These are phyloP conservation scores for Dorcus hopei DNA, from an alignment of 2,888 invertebrate species.

Conservation along the genomic window DNA sequence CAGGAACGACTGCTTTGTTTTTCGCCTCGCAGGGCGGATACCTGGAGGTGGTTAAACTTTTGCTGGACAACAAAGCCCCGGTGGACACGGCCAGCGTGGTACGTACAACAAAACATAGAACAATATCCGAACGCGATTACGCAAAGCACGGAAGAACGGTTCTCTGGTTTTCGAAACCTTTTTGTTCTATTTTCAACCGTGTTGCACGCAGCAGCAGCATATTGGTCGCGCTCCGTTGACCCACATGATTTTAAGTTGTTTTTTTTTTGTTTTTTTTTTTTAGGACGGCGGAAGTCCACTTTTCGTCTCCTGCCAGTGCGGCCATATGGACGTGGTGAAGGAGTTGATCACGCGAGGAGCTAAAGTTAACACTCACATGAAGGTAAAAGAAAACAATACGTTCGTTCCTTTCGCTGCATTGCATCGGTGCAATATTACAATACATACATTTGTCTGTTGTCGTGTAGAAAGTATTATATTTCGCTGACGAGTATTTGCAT, in stretches of 20 bases:
- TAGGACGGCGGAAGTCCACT: conserved; percentile 95
- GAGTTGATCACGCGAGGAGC: conserved; percentile 80
- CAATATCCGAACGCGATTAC: not conserved
- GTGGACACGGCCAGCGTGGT: conserved; percentile 79
- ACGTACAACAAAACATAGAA: conserved; percentile 39
- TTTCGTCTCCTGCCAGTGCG: conserved; percentile 89
- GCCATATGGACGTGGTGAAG: conserved; percentile 83
- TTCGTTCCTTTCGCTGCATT: too few relatives aligned
- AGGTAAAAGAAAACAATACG: conserved; percentile 53
- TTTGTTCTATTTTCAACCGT: conserved; percentile 11
- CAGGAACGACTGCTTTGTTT: conserved; percentile 89
- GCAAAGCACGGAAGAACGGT: not conserved
- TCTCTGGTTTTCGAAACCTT: conserved; percentile 13
- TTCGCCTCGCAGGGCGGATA: conserved; percentile 93
- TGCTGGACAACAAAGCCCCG: conserved; percentile 75
- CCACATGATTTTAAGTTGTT: conserved; percentile 16
- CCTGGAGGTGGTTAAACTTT: conserved; percentile 73
- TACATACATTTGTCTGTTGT: too few relatives aligned
- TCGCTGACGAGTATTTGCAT: not conserved
- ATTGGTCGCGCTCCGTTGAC: conserved; percentile 20
- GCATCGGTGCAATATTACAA: not conserved
- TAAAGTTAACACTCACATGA: conserved; percentile 78
- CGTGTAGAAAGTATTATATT: not conserved
- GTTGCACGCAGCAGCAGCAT: not conserved
- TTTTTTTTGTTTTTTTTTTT: conserved; percentile 16